These are phyloP conservation scores for Channallabes apus DNA, from an alignment of 2,797 vertebrate species.

Conservation along the genomic window DNA sequence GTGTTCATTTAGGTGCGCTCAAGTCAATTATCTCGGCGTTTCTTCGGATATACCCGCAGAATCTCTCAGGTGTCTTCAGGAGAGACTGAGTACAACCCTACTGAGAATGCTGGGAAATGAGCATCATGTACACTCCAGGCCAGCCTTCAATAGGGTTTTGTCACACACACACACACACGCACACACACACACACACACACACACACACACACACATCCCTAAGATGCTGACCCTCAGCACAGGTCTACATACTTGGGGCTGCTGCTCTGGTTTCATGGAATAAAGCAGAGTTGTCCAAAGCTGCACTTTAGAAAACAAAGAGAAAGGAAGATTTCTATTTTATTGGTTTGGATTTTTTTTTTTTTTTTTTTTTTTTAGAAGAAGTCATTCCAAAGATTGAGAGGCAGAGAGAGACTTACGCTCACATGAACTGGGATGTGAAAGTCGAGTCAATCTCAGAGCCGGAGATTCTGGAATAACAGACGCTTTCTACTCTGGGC, in stretches of 20 bases:
- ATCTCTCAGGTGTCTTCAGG: constrained; percentile 92
- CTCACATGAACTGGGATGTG: neutral
- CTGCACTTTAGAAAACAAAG: constrained; percentile 69
- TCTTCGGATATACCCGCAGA: constrained; percentile 87
- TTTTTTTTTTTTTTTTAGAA: constrained; percentile 58
- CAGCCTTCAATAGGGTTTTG: constrained; percentile 26
- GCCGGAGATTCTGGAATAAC: constrained; percentile 4
- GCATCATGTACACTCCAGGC: constrained; percentile 26
- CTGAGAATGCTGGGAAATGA: constrained; percentile 71
- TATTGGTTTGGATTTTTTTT: constrained; percentile 61
- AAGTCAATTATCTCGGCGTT: constrained; percentile 83
- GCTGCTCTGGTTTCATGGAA: constrained; percentile 28
- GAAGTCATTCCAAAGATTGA: constrained; percentile 78
- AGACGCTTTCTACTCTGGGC: neutral
- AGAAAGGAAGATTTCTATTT: constrained; percentile 45
- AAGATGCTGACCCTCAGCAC: constrained; percentile 12
- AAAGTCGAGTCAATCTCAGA: neutral
- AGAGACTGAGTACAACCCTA: constrained; percentile 88
- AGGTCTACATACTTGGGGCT: neutral
- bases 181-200: neutral
- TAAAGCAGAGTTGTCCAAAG: constrained; percentile 37
- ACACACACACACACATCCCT: neutral
- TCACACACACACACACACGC: neutral
- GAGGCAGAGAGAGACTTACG: neutral
- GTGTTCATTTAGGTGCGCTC: constrained; percentile 78